Conservation (phyloP, 2,888 invertebrate genomes). For the Ennomos fuscantarius region DNA sequence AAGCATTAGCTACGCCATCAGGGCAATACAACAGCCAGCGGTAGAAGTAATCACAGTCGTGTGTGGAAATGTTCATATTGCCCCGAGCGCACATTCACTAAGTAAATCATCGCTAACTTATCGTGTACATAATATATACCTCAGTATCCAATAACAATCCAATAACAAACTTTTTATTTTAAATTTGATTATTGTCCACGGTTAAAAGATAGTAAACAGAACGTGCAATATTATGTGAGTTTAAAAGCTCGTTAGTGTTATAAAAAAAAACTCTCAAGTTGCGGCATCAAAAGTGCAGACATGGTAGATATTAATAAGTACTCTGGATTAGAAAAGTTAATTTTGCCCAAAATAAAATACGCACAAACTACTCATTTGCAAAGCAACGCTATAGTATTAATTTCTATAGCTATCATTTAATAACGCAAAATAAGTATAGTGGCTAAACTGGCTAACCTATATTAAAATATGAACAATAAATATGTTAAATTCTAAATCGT, state of each 20-base stretch:
- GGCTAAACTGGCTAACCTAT: conserved; percentile 37
- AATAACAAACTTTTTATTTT: background rate
- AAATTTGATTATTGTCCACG: background rate
- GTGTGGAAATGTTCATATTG: too few species aligned
- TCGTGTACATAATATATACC: background rate
- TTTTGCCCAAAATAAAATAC: background rate
- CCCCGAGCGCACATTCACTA: too few species aligned
- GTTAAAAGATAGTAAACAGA: too few species aligned
- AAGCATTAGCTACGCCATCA: too few species aligned
- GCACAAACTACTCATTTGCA: background rate
- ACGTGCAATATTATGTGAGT: too few species aligned
- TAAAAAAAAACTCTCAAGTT: background rate
- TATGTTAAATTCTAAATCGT: conserved; percentile 51
- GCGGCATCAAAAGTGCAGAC: background rate
- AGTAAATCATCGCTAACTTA: too few species aligned
- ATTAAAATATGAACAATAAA: conserved; percentile 54
- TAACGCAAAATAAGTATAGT: conserved; percentile 11
- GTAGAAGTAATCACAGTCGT: too few species aligned
- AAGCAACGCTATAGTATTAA: conserved; percentile 33
- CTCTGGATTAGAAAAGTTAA: background rate
- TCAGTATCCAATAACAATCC: background rate
- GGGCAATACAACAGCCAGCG: too few species aligned
- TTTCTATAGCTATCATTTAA: conserved; percentile 35
- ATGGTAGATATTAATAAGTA: background rate
- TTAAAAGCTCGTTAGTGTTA: too few species aligned